Evolutionary conservation across 2,888 invertebrate species (phyloP).

Genomic region (Dolichopus griseipennis): DNA sequence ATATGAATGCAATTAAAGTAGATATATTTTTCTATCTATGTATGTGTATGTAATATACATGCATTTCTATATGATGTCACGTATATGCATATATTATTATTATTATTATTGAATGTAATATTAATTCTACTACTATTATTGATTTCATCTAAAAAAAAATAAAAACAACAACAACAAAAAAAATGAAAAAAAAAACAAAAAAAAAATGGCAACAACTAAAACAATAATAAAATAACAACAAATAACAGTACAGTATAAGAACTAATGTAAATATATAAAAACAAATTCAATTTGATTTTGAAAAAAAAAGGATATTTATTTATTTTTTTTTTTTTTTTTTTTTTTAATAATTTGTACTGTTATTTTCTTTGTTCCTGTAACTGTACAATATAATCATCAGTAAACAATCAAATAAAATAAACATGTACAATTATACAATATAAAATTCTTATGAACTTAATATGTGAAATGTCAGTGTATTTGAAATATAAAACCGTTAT

Average conservation of each 20-base stretch:
- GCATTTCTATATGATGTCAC: too few species aligned
- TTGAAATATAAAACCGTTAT: too few species aligned
- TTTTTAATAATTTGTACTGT: neutral
- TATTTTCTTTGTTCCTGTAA: too few species aligned
- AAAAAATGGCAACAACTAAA: too few species aligned
- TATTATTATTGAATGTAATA: neutral
- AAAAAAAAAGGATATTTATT: neutral
- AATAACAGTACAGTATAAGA: neutral
- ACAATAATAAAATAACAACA: neutral
- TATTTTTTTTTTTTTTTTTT: neutral
- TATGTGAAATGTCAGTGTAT: neutral
- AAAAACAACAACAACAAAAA: neutral
- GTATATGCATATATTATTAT: too few species aligned
- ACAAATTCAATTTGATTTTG: neutral
- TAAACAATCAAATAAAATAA: neutral
- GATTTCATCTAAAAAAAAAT: neutral
- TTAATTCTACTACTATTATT: neutral
- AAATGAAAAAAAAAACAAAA: too few species aligned
- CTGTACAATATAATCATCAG: neutral
- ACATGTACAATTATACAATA: neutral
- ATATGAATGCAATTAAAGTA: too few species aligned
- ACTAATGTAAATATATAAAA: neutral
- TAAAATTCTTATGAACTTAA: neutral
- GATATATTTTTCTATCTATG: too few species aligned
- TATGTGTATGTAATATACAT: too few species aligned